Base-by-base conservation (phyloP, 2,797 vertebrate genomes). In the Crocodylus rhombifer region DNA sequence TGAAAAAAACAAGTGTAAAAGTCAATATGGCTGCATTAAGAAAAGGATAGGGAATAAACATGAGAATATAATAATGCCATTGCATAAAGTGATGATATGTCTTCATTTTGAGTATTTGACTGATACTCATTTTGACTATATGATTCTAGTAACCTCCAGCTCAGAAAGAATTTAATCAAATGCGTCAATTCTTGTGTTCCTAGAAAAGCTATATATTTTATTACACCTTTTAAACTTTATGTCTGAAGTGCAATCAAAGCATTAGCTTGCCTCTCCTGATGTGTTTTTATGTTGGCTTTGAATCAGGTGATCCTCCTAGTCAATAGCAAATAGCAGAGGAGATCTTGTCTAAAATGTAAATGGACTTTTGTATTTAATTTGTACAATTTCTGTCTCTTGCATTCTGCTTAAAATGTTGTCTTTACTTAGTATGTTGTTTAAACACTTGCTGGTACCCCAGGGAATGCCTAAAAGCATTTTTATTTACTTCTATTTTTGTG, bases 381-480 rank as follows among this genome's bases (percentile, higher is more conserved):
- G 92, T 91, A 80, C 15, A 71, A 65, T 56, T 9, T 57, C 58
- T 93, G 77, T 65, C 62, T 80, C 30, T 15, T 84, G 51, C 25
- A 55, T 78, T 60, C 77, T 92, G 69, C 42, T 95, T 87, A 91
- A 94, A 95, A 91, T 88, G 71, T 94, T 65, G 26, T 93, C 65
- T 93, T 93, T 93, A 80, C 79, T 83, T 56, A 73, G 62, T 83
- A 81, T 84, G 71, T 33, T 81, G 16, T 88, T 91, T 91, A 71
- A 91, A 80, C 0, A 0, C 63, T 51, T 92, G 58, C 78, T 94
- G 76, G 64, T 88, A 65, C 93, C 94, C 65, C 67, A 75, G 91
- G 89, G 93, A 92, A 88, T 88, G 65, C 88, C 87, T 95, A 90
- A 92, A 84, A 89, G 77, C 82, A 73, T 89, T 94, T 92, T 96